These are phyloP conservation scores for Pomacea maculata DNA, from an alignment of 1,140 invertebrate species.

Conservation along the genomic window DNA sequence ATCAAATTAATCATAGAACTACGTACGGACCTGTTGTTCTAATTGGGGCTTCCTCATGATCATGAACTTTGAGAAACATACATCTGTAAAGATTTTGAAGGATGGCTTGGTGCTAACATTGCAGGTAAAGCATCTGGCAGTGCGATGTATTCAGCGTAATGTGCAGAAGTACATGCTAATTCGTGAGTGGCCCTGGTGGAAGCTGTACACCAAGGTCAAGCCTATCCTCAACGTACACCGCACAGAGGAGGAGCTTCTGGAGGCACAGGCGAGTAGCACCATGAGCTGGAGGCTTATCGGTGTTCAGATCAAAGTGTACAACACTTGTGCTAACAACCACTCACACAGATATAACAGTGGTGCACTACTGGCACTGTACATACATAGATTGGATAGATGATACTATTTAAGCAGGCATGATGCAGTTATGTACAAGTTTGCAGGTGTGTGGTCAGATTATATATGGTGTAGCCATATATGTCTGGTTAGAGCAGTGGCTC, in stretches of 20 bases:
- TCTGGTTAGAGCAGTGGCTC: too few relatives aligned
- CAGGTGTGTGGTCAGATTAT: background rate
- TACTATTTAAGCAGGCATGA: too few relatives aligned
- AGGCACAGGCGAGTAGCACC: conserved; percentile 73
- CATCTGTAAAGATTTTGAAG: too few relatives aligned
- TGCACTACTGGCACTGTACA: too few relatives aligned
- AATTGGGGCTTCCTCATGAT: too few relatives aligned
- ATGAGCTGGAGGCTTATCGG: background rate
- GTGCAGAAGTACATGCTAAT: conserved; percentile 89
- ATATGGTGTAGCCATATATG: background rate
- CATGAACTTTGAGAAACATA: too few relatives aligned
- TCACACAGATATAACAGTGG: too few relatives aligned
- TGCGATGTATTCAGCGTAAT: conserved; percentile 91
- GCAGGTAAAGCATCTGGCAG: conserved; percentile 84
- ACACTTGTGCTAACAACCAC: too few relatives aligned
- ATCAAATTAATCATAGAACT: too few relatives aligned
- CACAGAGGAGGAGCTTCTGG: conserved; percentile 87
- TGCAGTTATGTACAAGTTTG: background rate
- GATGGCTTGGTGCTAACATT: background rate
- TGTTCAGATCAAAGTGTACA: background rate
- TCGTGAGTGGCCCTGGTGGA: conserved; percentile 95
- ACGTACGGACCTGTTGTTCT: too few relatives aligned
- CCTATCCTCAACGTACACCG: conserved; percentile 91
- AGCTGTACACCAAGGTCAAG: conserved; percentile 86
- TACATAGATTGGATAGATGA: too few relatives aligned